Base-by-base conservation (phyloP, 1,140 invertebrate species). In the Manduca sexta region DNA sequence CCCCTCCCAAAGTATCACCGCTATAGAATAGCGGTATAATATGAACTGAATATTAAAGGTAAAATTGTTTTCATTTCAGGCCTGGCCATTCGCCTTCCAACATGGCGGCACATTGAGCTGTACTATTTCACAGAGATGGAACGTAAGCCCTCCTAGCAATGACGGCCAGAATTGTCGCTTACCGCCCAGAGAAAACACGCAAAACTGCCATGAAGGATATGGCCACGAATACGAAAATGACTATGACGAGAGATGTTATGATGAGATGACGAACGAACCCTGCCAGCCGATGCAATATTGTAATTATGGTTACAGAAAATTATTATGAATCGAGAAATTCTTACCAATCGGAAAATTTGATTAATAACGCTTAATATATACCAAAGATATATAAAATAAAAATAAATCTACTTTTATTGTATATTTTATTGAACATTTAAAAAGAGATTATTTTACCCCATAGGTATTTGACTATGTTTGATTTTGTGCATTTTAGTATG, bases 11-110 rank as follows among this genome's bases (percentile, higher is more conserved):
- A 1, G 4, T 8, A 5, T 1, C 21, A 26, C 4, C 1, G 4
- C 21, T 26, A 5, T 1, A 5, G 8, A 26, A 26, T 26, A 26
- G 1, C n/a, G n/a, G n/a, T n/a, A 2, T 26, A 3, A 1, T 26
- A 26, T 26, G 0, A 5, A 26, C 8, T 8, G 4, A 26, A 26
- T 26, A 26, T 26, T 26, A 2, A 26, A n/a, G n/a, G n/a, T n/a
- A 26, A 5, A 26, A 26, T 26, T 1, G 21, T 56, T 18, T 41
- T 59, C 56, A 16, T 59, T 60, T 15, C 71, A 84, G 81, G 81
- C 78, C 11, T 84, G 81, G 81, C 79, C 81, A 5, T 84, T 84
- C 33, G 72, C 81, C 5, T 83, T 84, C 38, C 81, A 84, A 64
- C 77, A 84, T 45, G 81, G 81, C 3, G 78, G 81, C 1, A 55